phyloP scores from a whole-genome alignment of 2,113 vertebrate genomes.

The Gnathonemus echidnorhynchus region DNA sequence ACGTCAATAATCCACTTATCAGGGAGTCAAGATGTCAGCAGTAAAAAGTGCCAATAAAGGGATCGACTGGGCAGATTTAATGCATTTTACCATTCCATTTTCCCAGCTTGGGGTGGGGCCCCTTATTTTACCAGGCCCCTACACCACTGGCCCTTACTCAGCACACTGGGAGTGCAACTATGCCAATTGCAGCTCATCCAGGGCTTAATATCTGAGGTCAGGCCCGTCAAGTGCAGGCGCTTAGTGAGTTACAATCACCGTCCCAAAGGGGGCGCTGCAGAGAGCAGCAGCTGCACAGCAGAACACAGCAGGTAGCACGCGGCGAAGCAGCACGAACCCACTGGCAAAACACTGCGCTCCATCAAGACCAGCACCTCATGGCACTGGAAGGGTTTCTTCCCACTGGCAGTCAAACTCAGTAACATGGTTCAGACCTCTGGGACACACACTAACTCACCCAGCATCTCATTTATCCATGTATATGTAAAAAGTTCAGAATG shows the following conservation, averaged over 20 bases:
- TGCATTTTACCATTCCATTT: neutral
- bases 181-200: neutral
- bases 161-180: neutral
- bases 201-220: neutral
- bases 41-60: neutral
- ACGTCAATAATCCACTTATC: neutral
- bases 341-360: neutral
- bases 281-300: neutral
- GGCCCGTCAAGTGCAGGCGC: neutral
- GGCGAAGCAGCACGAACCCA: neutral
- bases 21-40: neutral
- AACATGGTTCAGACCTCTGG: neutral
- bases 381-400: neutral
- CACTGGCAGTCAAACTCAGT: neutral
- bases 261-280: neutral
- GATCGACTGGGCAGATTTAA: neutral
- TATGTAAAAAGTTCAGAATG: neutral
- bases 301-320: neutral
- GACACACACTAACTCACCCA: neutral
- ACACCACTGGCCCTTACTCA: neutral
- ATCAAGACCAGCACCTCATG: neutral
- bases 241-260: neutral
- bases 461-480: neutral
- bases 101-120: neutral
- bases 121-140: neutral